Evolutionary conservation across 2,888 invertebrate species (phyloP).

Genomic region (Sericinus montela): DNA sequence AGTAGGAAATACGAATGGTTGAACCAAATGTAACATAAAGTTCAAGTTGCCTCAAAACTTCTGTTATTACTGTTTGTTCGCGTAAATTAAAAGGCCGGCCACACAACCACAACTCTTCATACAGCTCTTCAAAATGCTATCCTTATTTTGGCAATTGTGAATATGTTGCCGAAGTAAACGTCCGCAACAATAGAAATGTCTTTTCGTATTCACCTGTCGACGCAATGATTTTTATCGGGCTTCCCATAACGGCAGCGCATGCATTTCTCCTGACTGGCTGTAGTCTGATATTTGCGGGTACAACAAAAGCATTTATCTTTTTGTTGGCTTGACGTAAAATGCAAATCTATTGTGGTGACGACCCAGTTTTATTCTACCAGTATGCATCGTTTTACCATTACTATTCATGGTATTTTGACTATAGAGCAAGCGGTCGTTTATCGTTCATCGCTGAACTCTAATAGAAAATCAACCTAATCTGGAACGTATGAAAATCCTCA

Average conservation of each 20-base stretch:
- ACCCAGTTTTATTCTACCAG: conserved; percentile 71
- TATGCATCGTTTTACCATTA: conserved; percentile 51
- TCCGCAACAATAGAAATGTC: conserved; percentile 48
- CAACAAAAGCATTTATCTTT: conserved; percentile 65
- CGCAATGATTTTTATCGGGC: conserved; percentile 55
- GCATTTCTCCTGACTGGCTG: conserved; percentile 49
- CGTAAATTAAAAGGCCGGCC: conserved; percentile 15
- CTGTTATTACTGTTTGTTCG: conserved; percentile 27
- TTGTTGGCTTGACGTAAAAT: conserved; percentile 59
- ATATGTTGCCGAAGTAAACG: conserved; percentile 32
- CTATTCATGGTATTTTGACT: conserved; percentile 45
- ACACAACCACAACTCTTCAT: conserved; percentile 11
- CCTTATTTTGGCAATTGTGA: neutral
- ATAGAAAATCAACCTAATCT: conserved; percentile 60
- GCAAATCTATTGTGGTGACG: conserved; percentile 74
- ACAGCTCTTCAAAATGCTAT: conserved; percentile 21
- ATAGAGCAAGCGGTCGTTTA: conserved; percentile 30
- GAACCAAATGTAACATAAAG: conserved; percentile 30
- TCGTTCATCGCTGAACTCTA: conserved; percentile 39
- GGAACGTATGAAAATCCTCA: too few species aligned
- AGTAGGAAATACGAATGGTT: conserved; percentile 49
- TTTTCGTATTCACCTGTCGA: conserved; percentile 67
- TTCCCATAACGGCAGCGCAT: conserved; percentile 44
- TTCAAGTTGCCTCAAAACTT: conserved; percentile 39
- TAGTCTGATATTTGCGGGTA: conserved; percentile 60